A percentile compares a stretch with the other conserved stretches of the same genome.
These are phyloP conservation scores for Endomychus coccineus DNA, from an alignment of 2,888 invertebrate species.

Conservation along the genomic window DNA sequence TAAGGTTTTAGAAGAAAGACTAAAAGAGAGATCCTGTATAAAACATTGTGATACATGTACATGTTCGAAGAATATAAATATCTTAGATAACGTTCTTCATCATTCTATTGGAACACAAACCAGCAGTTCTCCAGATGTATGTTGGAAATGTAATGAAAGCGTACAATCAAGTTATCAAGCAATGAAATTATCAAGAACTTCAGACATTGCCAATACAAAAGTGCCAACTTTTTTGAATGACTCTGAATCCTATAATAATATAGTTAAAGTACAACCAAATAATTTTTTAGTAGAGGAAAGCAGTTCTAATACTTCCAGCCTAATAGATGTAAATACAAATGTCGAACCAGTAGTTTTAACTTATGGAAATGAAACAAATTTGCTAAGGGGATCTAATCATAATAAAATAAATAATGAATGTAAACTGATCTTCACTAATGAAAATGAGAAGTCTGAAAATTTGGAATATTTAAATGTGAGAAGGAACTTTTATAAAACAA, in stretches of 20 bases:
- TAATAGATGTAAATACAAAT: slow-evolving; percentile 16
- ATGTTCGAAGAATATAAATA: slow-evolving; percentile 51
- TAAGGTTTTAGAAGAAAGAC: slow-evolving; percentile 81
- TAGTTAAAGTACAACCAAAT: slow-evolving; percentile 41
- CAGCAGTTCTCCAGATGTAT: slow-evolving; percentile 47
- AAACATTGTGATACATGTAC: slow-evolving; percentile 80
- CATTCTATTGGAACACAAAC: slow-evolving; percentile 61
- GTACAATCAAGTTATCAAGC: slow-evolving; percentile 5
- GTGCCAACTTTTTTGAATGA: slow-evolving; percentile 14
- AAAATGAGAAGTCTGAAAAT: too few species aligned
- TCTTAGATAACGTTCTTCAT: slow-evolving; percentile 51
- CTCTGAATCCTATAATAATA: slow-evolving; percentile 24
- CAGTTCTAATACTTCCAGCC: slow-evolving; percentile 20
- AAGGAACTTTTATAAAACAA: too few species aligned
- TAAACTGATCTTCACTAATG: too few species aligned
- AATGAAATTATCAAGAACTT: slow-evolving; percentile 5
- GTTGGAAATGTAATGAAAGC: slow-evolving; percentile 4
- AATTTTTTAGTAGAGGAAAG: slow-evolving; percentile 34
- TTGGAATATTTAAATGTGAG: too few species aligned
- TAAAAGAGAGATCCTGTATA: slow-evolving; percentile 66
- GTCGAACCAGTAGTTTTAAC: slow-evolving; percentile 9
- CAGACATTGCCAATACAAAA: slow-evolving; percentile 8
- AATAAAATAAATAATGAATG: slow-evolving; percentile 13
- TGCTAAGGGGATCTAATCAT: slow-evolving; percentile 10
- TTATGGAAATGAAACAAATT: slow-evolving; percentile 15